A percentile compares a stretch with the other conserved stretches of the same genome.
phyloP scores from a whole-genome alignment of 2,888 invertebrate species.

The Laspeyria flexula region DNA sequence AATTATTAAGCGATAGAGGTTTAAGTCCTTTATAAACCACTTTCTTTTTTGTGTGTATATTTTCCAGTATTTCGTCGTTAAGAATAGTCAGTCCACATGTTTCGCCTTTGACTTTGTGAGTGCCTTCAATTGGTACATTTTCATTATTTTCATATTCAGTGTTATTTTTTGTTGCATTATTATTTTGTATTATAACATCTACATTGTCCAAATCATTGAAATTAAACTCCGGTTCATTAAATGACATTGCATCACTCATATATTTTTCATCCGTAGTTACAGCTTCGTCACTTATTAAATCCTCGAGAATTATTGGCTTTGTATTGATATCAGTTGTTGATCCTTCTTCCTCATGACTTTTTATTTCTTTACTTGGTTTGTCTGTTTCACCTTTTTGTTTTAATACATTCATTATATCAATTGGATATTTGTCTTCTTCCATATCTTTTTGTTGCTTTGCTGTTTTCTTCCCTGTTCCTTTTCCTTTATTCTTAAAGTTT shows the following conservation, averaged over 20 bases:
- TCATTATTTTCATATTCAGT: conserved; percentile 6
- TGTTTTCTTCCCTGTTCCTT: conserved; percentile 9
- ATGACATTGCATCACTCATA: conserved; percentile 11
- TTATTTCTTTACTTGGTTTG: conserved; percentile 9
- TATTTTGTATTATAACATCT: conserved; percentile 8
- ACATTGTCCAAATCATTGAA: conserved; percentile 4
- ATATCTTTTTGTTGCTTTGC: conserved; percentile 9
- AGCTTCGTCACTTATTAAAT: conserved; percentile 13
- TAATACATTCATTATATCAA: too few species aligned
- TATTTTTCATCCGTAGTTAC: conserved; percentile 9
- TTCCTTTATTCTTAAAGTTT: conserved; percentile 12
- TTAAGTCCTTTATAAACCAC: conserved; percentile 11
- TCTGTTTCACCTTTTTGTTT: conserved; percentile 1
- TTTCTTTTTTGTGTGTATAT: conserved; percentile 15
- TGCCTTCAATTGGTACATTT: conserved; percentile 11
- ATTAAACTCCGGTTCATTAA: conserved; percentile 8
- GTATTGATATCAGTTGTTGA: conserved; percentile 12
- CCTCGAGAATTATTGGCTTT: conserved; percentile 15
- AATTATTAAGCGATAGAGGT: conserved; percentile 13
- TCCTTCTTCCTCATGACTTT: conserved; percentile 15
- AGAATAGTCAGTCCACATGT: conserved; percentile 14
- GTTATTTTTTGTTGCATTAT: conserved; percentile 11
- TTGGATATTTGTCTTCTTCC: conserved; percentile 6
- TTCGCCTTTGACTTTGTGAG: conserved; percentile 15
- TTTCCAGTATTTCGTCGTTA: conserved; percentile 12